phyloP scores from a whole-genome alignment of 2,888 invertebrate species.

The Bombylius major region DNA sequence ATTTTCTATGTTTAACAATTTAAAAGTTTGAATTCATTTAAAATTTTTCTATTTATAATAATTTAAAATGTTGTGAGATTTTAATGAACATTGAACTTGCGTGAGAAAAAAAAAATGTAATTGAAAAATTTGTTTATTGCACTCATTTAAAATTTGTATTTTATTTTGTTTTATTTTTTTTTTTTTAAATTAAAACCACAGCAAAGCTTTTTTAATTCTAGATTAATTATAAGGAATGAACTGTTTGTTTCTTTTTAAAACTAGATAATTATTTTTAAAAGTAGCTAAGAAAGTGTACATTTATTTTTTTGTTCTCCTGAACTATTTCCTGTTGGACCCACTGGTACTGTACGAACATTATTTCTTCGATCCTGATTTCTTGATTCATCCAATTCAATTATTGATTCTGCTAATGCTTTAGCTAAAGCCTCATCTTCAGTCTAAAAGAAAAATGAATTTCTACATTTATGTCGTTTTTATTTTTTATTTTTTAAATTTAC shows the following conservation, averaged over 20 bases:
- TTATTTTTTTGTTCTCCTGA: conserved; percentile 28
- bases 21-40: too few relatives aligned
- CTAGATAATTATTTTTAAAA: not conserved
- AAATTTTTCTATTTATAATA: too few relatives aligned
- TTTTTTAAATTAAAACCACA: too few relatives aligned
- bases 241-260: not conserved
- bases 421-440: conserved; percentile 88
- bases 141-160: too few relatives aligned
- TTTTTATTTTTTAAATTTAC: conserved; percentile 31
- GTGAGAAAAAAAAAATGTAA: too few relatives aligned
- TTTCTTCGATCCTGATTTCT: conserved; percentile 21
- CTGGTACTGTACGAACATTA: conserved; percentile 15
- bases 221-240: not conserved
- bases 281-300: conserved; percentile 30
- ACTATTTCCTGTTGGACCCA: conserved; percentile 23
- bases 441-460: conserved; percentile 30
- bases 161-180: too few relatives aligned
- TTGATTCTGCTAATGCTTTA: conserved; percentile 64
- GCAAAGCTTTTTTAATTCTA: too few relatives aligned
- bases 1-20: too few relatives aligned
- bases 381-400: conserved; percentile 43
- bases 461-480: not conserved
- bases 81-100: too few relatives aligned
- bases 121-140: too few relatives aligned
- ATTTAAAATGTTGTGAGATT: too few relatives aligned